These are phyloP conservation scores for Calypte anna DNA, from an alignment of 2,113 vertebrate species.

Conservation along the genomic window DNA sequence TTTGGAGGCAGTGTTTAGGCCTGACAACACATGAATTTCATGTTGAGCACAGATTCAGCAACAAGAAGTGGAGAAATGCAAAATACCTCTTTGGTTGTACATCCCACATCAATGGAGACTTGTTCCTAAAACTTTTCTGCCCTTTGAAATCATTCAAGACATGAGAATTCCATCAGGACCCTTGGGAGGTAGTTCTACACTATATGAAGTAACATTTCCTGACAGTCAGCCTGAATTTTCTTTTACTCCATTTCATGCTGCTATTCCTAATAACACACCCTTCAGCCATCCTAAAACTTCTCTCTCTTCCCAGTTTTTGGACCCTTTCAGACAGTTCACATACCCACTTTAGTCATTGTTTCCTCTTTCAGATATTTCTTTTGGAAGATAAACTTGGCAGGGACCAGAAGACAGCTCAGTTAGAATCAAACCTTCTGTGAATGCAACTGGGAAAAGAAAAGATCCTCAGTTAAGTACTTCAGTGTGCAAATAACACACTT, in stretches of 20 bases:
- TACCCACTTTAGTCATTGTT: slow-evolving; percentile 54
- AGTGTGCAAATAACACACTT: slow-evolving; percentile 33
- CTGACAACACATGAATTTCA: background rate
- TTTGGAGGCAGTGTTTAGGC: background rate
- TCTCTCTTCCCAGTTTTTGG: background rate
- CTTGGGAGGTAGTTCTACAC: background rate
- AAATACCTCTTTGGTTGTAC: background rate
- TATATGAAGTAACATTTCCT: background rate
- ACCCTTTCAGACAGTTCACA: slow-evolving; percentile 11
- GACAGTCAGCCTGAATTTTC: background rate
- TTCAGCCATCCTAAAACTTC: background rate
- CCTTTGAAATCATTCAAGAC: background rate
- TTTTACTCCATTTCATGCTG: background rate
- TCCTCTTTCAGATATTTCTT: slow-evolving; percentile 56
- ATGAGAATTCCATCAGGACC: background rate
- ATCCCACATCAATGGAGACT: background rate
- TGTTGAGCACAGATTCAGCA: background rate
- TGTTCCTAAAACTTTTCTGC: background rate
- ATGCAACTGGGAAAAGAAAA: slow-evolving; percentile 50
- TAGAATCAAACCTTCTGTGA: slow-evolving; percentile 48
- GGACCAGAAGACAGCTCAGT: slow-evolving; percentile 35
- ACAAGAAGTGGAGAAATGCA: background rate
- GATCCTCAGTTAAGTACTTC: slow-evolving; percentile 38
- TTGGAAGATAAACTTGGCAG: slow-evolving; percentile 61
- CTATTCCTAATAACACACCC: background rate